phyloP scores from a whole-genome alignment of 2,797 vertebrate genomes.

The Pelodytes ibericus region DNA sequence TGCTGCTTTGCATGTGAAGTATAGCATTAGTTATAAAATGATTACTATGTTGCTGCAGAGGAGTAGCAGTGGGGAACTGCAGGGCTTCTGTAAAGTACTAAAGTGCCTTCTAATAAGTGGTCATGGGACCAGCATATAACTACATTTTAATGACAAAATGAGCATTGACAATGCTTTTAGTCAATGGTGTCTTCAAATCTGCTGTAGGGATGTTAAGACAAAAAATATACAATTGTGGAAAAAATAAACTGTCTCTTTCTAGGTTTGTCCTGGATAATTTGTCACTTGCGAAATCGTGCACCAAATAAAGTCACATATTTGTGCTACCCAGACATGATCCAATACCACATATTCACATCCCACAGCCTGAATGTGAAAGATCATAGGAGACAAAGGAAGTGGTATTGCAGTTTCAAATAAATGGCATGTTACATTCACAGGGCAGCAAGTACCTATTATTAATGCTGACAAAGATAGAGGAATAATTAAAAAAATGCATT shows the following conservation, averaged over 20 bases:
- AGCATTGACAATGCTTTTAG: conserved; percentile 45
- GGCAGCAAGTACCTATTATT: no score
- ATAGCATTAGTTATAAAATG: conserved; percentile 50
- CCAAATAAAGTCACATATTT: background rate
- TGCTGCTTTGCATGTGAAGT: conserved; percentile 46
- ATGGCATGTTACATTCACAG: no score
- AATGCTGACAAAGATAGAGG: no score
- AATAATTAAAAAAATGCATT: no score
- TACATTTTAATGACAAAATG: conserved; percentile 50
- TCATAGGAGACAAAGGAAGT: no score
- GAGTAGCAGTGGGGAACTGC: conserved; percentile 37
- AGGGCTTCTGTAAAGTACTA: conserved; percentile 46
- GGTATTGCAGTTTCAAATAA: no score
- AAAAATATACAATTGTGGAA: conserved; percentile 15
- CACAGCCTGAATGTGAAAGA: no score
- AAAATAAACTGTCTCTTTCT: background rate
- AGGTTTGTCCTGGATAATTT: background rate
- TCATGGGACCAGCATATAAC: conserved; percentile 43
- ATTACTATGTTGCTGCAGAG: conserved; percentile 47
- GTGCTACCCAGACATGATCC: background rate
- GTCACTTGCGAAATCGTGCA: background rate
- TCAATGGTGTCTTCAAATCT: conserved; percentile 23
- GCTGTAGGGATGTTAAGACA: conserved; percentile 4
- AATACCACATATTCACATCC: background rate
- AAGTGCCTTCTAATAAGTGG: conserved; percentile 52